Evolutionary conservation across 1,140 invertebrate species (phyloP), one percentile per base, ranked within the genome.

Genomic region (Ridgeia piscesae): DNA sequence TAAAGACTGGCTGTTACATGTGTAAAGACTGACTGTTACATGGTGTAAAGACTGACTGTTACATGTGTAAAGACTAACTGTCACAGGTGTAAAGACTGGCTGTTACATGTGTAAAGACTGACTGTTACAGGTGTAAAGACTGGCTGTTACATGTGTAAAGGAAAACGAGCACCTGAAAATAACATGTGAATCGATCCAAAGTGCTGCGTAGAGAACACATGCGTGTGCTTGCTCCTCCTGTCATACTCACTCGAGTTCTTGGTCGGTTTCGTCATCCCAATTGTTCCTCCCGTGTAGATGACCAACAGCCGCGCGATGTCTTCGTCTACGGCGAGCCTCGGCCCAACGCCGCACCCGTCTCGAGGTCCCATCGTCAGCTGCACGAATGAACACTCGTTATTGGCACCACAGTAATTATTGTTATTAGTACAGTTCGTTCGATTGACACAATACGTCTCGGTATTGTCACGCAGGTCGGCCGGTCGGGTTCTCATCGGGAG

Each of bases 261-360:
- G 58, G 58, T 31, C 58, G 58, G 58, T 77, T 77, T 77, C 58
- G 58, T 90, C 93, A 93, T 93, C 88, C 93, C 93, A 48, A 93
- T 93, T 0, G 93, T 93, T n/a, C 93, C 93, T 21, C 93, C 93
- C 42, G 92, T 90, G 89, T 92, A 93, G 34, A 93, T 48, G 77
- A 92, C 92, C 89, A 93, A 21, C 34, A 93, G 90, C 34, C 89
- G 17, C 11, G 27, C 4, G 58, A 77, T 21, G 6, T 77, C 58
- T 21, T 21, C 58, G 27, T 77, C 27, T 77, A 31, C 27, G 17
- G 27, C 58, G 14, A 21, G 58, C 27, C 58, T 77, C 58, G 58
- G 58, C 27, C 58, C 58, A 77, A 77, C 27, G 17, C 2, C 27
- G 58, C 11, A 77, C 58, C 11, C 11, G 0, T 77, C 58, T 77